Conservation (phyloP, 2,113 vertebrate genomes). For the Gorsachius goisagi region DNA sequence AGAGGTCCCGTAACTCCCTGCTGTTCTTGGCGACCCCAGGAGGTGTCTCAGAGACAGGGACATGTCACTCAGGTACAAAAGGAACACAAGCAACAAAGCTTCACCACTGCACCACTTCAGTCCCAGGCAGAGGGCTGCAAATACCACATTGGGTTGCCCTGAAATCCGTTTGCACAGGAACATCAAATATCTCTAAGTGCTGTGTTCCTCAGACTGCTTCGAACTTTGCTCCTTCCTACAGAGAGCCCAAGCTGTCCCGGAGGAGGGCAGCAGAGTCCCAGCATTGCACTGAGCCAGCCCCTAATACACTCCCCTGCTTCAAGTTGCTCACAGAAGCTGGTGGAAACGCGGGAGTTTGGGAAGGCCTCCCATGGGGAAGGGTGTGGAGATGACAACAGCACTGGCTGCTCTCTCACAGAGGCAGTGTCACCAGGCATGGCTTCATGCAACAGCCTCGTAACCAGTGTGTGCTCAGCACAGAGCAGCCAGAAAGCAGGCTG, state of each 20-base stretch:
- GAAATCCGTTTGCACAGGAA: background rate
- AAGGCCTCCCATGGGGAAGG: slow-evolving; percentile 27
- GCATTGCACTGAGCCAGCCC: background rate
- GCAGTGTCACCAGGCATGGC: background rate
- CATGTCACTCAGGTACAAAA: background rate
- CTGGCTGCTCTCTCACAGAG: background rate
- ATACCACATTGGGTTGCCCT: rapidly evolving
- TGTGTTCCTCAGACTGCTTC: background rate
- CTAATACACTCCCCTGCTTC: background rate
- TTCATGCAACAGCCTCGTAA: background rate
- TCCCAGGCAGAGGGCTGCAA: background rate
- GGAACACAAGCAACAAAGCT: background rate
- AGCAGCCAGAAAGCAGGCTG: background rate
- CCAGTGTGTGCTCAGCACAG: background rate
- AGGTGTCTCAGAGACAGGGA: background rate
- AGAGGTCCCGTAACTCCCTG: background rate
- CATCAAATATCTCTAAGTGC: background rate
- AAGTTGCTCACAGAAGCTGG: background rate
- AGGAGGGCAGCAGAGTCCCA: slow-evolving; percentile 57
- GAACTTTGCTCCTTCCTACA: rapidly evolving
- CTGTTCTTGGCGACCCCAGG: background rate
- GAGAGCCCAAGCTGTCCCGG: background rate
- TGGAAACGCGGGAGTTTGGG: background rate
- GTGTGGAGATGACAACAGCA: background rate
- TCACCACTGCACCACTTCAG: background rate